Conservation (phyloP, 2,888 invertebrate species). For the Cryptocephalus moraei region DNA sequence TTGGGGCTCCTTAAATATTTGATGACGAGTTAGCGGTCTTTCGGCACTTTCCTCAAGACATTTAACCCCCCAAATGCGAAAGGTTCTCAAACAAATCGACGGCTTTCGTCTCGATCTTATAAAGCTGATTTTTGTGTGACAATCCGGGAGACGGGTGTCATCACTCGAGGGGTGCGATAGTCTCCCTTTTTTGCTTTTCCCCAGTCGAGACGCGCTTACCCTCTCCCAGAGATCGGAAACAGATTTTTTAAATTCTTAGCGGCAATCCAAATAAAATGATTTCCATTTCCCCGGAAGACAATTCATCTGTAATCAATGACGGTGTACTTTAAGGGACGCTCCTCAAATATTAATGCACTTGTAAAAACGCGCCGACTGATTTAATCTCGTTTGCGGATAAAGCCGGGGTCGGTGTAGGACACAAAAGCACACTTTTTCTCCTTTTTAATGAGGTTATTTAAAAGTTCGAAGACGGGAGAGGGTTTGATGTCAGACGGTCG, state of each 20-base stretch:
- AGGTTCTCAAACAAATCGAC: background rate
- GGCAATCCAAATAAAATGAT: constrained; percentile 28
- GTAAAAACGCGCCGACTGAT: constrained; percentile 11
- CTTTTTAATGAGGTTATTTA: too few relatives aligned
- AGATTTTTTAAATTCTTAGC: constrained; percentile 34
- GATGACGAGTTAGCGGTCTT: constrained; percentile 37
- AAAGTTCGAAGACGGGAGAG: too few relatives aligned
- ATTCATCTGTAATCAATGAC: constrained; percentile 27
- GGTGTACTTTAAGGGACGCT: constrained; percentile 18
- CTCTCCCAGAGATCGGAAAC: constrained; percentile 24
- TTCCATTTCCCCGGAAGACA: constrained; percentile 22
- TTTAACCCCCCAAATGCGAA: constrained; percentile 6
- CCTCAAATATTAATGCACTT: constrained; percentile 24
- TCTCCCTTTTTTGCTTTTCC: background rate
- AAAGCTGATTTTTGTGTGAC: too few relatives aligned
- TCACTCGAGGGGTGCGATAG: background rate
- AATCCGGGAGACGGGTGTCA: too few relatives aligned
- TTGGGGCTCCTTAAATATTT: constrained; percentile 38
- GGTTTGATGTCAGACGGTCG: too few relatives aligned
- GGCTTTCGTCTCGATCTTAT: background rate
- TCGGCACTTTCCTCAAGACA: constrained; percentile 23
- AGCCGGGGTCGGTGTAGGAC: background rate
- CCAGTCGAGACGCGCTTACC: constrained; percentile 15
- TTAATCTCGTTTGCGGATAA: background rate
- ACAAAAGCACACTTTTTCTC: too few relatives aligned